Base-by-base conservation (phyloP, 2,797 vertebrate species). In the Phylloscopus collybita region DNA sequence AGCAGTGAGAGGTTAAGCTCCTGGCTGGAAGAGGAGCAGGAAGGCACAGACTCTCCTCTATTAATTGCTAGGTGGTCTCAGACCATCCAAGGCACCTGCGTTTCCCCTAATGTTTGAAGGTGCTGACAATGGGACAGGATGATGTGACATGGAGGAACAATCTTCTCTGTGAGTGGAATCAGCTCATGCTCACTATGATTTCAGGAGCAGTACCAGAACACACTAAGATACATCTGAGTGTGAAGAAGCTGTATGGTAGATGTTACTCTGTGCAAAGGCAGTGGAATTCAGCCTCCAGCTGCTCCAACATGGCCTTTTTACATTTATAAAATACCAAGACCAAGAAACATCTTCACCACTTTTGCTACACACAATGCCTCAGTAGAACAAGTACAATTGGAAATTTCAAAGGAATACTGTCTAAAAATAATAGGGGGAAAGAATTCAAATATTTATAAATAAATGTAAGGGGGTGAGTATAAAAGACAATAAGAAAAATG, bases 41-140 rank as follows among this genome's bases (percentile, higher is more conserved):
- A 8, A 86, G 21, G 8, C 23, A 54, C 26, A 53, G 34, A 10
- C 9, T 21, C 5, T 65, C 11, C 32, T 60, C 21, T 4, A 1
- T 18, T 23, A 67, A 30, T 4, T 66, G 10, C 12, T 36, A 26
- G 30, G 60, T 32, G 15, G 16, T 51, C 62, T 72, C 29, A 69
- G 90, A 8, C 8, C 7, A 13, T 30, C 21, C n/a, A 64, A 88
- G 20, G 13, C 6, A 32, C 6, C 25, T 1, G 13, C 61, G 18
- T 23, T 67, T 78, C 17, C 25, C 11, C 34, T 60, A 40, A 6
- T 76, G 25, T 34, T 4, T 6, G 45, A 64, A 21, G 14, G 10
- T 44, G 5, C 36, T 4, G 10, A 11, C 7, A 29, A 10, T 0
- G 3, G 56, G 26, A 5, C 8, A 61, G n/a, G 38, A 34, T 13